Conservation (phyloP, 2,797 vertebrate genomes). For the Falco concolor region DNA sequence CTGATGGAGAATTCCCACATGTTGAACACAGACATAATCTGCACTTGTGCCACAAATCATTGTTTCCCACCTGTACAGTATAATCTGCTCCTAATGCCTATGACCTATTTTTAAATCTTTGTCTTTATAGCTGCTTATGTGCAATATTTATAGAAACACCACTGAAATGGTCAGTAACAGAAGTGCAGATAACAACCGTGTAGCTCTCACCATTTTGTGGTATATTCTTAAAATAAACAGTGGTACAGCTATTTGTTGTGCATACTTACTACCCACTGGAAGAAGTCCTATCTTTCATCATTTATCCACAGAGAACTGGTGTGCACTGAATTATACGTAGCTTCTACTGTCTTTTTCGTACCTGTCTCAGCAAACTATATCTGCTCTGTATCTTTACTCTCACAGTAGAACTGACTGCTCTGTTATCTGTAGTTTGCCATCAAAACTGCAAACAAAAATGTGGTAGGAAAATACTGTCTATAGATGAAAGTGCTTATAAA, state of each 20-base stretch:
- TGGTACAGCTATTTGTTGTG: neutral
- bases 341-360: neutral
- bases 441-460: neutral
- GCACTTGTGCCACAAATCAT: neutral
- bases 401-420: neutral
- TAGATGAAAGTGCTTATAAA: constrained; percentile 22
- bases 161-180: neutral
- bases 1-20: neutral
- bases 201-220: neutral
- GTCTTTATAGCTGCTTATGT: neutral
- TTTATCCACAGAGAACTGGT: neutral
- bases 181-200: neutral
- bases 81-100: constrained; percentile 16
- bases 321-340: neutral
- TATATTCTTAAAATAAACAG: neutral
- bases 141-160: neutral
- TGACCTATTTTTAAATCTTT: constrained; percentile 32
- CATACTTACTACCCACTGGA: neutral
- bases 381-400: neutral
- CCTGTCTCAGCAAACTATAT: neutral
- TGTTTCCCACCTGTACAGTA: constrained; percentile 37
- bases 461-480: neutral
- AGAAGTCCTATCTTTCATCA: neutral
- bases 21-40: neutral
- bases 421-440: neutral